Evolutionary conservation across 2,888 invertebrate species (phyloP), one percentile per base, ranked within the genome.

Genomic region (Diplazon laetatorius): DNA sequence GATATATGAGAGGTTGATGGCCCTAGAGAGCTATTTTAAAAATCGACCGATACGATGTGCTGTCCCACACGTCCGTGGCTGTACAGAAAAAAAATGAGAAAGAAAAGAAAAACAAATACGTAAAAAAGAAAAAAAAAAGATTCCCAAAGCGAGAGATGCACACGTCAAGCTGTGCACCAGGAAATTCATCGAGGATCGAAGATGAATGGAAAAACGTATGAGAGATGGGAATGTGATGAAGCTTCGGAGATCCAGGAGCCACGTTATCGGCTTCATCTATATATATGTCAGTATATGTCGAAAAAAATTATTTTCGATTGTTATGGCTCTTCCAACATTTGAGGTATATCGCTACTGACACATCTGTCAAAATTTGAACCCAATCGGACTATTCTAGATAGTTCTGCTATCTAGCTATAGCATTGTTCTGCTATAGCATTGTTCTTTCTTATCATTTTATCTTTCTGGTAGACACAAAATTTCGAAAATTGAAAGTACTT

Each of bases 201-300:
- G 37, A 50, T 22, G 57, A 22, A 37, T 20, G 14, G 55, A 20
- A 37, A 57, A 48, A 30, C 9, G 44, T 25, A 63, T 42, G 48
- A 37, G 46, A 37, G 6, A 42, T 22, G 50, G 48, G 25, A 37
- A 10, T 48, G 50, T n/a, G 59, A 16, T 8, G 16, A 16, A 46
- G 25, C 8, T 22, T 18, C 18, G 9, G 22, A 22, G 42, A 8
- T 20, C 39, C 62, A 48, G 52, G 50, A 52, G 44, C 50, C 74
- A 78, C 69, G 78, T 78, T n/a, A 73, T 65, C 48, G 35, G 50
- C 6, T 20, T 35, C 59, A 16, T 55, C 6, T 6, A 6, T 6
- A 6, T 30, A 6, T 6, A 30, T 6, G 30, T 30, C 4, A 2
- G 30, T 6, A 6, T 30, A 30, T 30, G 6, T 30, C 2, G 4